Evolutionary conservation across 2,113 vertebrate genomes (phyloP).

Genomic region (Callospermophilus lateralis): DNA sequence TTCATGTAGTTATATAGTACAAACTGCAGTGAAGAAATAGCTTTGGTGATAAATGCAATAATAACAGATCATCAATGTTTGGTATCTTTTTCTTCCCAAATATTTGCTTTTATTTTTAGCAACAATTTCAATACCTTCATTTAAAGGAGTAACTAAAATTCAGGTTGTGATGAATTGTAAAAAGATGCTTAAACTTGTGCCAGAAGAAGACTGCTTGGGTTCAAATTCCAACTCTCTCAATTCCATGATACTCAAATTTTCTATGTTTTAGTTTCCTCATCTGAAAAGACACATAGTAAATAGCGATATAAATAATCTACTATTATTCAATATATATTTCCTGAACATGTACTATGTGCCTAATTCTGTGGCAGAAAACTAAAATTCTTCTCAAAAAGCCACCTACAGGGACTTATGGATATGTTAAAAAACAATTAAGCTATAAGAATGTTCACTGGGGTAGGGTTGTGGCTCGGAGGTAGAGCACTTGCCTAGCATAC

Average conservation of each 20-base stretch:
- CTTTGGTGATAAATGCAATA: not conserved
- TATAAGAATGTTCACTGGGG: not conserved
- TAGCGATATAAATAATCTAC: too few relatives aligned
- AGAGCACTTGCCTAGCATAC: too few relatives aligned
- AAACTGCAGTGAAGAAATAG: slow-evolving; percentile 15
- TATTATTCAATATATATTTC: too few relatives aligned
- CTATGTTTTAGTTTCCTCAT: too few relatives aligned
- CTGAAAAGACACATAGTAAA: too few relatives aligned
- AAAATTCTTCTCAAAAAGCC: not conserved
- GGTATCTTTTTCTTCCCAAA: not conserved
- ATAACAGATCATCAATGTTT: not conserved
- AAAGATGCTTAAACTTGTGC: not conserved
- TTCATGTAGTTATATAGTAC: not conserved
- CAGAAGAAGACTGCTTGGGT: not conserved
- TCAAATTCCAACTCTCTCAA: not conserved
- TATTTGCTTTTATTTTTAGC: slow-evolving; percentile 10
- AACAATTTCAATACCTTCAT: slow-evolving; percentile 39
- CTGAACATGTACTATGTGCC: too few relatives aligned
- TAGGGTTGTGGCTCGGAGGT: too few relatives aligned
- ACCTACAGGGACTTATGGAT: not conserved
- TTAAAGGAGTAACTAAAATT: slow-evolving; percentile 28
- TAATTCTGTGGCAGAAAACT: too few relatives aligned
- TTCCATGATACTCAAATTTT: too few relatives aligned
- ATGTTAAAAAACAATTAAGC: not conserved
- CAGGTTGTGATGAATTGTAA: not conserved